phyloP scores from a whole-genome alignment of 2,797 vertebrate genomes.

The Crenuchus spilurus region DNA sequence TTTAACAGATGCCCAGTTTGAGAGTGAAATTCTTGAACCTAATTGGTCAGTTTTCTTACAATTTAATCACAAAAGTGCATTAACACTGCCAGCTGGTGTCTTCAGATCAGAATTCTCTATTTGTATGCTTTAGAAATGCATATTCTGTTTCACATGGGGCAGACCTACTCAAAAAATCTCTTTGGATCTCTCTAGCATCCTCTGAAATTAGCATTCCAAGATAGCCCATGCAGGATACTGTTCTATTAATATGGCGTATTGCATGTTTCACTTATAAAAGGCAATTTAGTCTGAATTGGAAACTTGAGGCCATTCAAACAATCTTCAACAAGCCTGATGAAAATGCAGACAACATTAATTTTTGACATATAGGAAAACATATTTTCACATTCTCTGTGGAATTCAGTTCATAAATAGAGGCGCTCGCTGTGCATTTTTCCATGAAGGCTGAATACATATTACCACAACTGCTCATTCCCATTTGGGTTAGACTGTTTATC shows the following conservation, averaged over 20 bases:
- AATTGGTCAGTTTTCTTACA: slow-evolving; percentile 13
- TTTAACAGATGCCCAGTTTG: neutral
- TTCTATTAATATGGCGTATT: slow-evolving; percentile 48
- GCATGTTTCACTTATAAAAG: slow-evolving; percentile 49
- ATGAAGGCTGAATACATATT: slow-evolving; percentile 46
- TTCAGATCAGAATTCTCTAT: slow-evolving; percentile 21
- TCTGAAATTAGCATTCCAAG: slow-evolving; percentile 47
- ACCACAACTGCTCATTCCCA: slow-evolving; percentile 8
- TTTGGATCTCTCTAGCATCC: slow-evolving; percentile 24
- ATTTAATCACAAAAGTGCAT: slow-evolving; percentile 12
- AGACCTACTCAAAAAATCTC: slow-evolving; percentile 16
- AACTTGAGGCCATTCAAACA: slow-evolving; percentile 50
- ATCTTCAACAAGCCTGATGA: slow-evolving; percentile 41
- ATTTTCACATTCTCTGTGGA: slow-evolving; percentile 38
- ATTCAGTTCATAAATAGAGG: slow-evolving; percentile 29
- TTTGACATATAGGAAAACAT: slow-evolving; percentile 37
- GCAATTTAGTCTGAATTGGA: slow-evolving; percentile 44
- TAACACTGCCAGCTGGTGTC: slow-evolving; percentile 2
- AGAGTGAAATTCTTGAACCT: neutral
- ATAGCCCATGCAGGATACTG: slow-evolving; percentile 12
- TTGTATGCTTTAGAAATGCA: slow-evolving; percentile 20
- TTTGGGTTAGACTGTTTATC: slow-evolving; percentile 9
- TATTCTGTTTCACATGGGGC: slow-evolving; percentile 1
- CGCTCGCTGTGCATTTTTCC: slow-evolving; percentile 34
- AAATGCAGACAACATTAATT: slow-evolving; percentile 50